A percentile compares a stretch with the other conserved stretches of the same genome.
These are phyloP conservation scores for Epicauta chinensis DNA, from an alignment of 1,140 invertebrate genomes.

Conservation along the genomic window DNA sequence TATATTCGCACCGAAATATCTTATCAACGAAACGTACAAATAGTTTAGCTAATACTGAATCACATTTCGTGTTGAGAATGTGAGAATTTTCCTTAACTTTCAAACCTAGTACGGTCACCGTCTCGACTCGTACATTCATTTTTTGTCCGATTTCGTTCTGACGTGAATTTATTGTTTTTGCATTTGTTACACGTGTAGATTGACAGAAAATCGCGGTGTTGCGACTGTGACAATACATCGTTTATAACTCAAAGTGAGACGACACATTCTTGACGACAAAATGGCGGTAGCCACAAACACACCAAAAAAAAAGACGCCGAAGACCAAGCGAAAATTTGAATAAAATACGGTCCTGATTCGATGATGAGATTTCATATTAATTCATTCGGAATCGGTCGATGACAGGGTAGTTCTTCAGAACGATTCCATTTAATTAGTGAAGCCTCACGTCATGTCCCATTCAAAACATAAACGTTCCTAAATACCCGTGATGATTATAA, in stretches of 20 bases:
- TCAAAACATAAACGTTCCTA: no score
- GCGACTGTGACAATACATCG: constrained; percentile 28
- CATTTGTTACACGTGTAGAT: constrained; percentile 15
- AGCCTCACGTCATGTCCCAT: no score
- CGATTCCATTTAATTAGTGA: no score
- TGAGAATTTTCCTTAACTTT: no score
- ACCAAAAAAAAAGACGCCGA: constrained; percentile 16
- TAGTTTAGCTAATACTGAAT: no score
- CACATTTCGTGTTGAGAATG: no score
- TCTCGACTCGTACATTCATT: constrained; percentile 17
- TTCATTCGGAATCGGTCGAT: constrained; percentile 1
- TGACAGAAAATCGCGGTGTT: constrained; percentile 29
- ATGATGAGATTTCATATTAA: constrained; percentile 12
- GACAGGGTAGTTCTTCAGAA: no score
- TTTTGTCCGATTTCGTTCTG: constrained; percentile 33
- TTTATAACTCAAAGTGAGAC: constrained; percentile 27
- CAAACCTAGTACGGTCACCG: no score
- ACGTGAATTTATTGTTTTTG: constrained; percentile 30
- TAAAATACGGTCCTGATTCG: constrained; percentile 7
- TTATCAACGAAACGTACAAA: no score
- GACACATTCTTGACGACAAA: constrained; percentile 31
- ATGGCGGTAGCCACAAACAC: constrained; percentile 28
- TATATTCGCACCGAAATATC: no score
- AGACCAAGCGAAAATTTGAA: no score
- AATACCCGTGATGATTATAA: no score